These are phyloP conservation scores for Pristiophorus japonicus DNA, from an alignment of 2,113 vertebrate species.

Conservation along the genomic window DNA sequence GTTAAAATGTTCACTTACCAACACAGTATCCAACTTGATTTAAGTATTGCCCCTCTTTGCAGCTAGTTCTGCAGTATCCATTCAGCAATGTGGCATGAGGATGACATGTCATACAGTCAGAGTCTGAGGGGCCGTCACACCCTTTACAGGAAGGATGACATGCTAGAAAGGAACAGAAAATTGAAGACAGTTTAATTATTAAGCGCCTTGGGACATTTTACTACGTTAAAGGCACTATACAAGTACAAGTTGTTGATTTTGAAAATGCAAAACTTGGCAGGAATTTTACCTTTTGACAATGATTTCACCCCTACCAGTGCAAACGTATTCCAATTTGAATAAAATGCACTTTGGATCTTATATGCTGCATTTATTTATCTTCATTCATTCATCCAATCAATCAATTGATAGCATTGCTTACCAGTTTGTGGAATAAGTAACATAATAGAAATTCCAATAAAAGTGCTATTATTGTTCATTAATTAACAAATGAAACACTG, in stretches of 20 bases:
- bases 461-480: neutral
- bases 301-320: neutral
- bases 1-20: conserved; percentile 56
- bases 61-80: conserved; percentile 62
- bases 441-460: neutral
- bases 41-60: conserved; percentile 66
- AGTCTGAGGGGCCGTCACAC: conserved; percentile 57
- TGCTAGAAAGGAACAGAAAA: conserved; percentile 47
- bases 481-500: neutral
- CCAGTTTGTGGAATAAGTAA: neutral
- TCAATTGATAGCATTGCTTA: neutral
- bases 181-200: neutral
- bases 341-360: neutral
- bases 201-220: neutral
- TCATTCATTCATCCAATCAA: neutral
- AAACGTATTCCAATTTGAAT: neutral
- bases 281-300: neutral
- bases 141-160: conserved; percentile 71
- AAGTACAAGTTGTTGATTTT: neutral
- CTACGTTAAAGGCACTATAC: neutral
- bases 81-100: conserved; percentile 49
- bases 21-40: conserved; percentile 64
- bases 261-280: neutral
- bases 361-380: neutral
- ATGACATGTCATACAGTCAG: conserved; percentile 64